Evolutionary conservation across 2,113 vertebrate species (phyloP).

Genomic region (Anthoscopus minutus): DNA sequence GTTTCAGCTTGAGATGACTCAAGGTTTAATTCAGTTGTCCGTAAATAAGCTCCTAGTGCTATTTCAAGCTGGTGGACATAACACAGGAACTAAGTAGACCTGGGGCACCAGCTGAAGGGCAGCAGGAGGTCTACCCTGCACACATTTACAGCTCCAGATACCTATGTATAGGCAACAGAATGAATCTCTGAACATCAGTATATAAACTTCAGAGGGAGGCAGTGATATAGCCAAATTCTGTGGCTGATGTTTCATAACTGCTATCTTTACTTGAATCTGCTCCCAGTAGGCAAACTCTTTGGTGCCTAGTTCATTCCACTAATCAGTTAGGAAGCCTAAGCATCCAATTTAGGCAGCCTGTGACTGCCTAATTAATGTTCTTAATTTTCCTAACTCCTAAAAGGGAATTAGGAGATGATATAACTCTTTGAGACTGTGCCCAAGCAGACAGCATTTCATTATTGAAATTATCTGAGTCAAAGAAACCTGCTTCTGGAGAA

Average conservation of each 20-base stretch:
- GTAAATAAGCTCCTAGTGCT: not conserved
- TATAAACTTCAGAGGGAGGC: not conserved
- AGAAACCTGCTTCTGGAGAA: not conserved
- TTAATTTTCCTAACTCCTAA: conserved; percentile 6
- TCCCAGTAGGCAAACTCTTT: not conserved
- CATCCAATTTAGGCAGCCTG: not conserved
- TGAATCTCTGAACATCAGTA: not conserved
- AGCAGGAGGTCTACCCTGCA: not conserved
- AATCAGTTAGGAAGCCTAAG: conserved; percentile 15
- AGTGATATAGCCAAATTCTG: not conserved
- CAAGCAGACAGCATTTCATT: not conserved
- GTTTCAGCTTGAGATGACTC: not conserved
- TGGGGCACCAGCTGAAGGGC: not conserved
- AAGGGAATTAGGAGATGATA: conserved; percentile 10
- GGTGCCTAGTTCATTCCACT: not conserved
- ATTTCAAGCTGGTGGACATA: not conserved
- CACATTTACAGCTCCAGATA: not conserved
- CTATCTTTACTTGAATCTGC: not conserved
- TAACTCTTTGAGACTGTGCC: not conserved
- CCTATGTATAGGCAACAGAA: not conserved
- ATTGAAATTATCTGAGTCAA: not conserved
- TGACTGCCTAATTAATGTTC: conserved; percentile 5
- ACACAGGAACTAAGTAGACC: not conserved
- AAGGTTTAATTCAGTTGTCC: not conserved
- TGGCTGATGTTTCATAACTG: not conserved